These are phyloP conservation scores for Diadophis punctatus DNA, from an alignment of 2,113 vertebrate species.

Conservation along the genomic window DNA sequence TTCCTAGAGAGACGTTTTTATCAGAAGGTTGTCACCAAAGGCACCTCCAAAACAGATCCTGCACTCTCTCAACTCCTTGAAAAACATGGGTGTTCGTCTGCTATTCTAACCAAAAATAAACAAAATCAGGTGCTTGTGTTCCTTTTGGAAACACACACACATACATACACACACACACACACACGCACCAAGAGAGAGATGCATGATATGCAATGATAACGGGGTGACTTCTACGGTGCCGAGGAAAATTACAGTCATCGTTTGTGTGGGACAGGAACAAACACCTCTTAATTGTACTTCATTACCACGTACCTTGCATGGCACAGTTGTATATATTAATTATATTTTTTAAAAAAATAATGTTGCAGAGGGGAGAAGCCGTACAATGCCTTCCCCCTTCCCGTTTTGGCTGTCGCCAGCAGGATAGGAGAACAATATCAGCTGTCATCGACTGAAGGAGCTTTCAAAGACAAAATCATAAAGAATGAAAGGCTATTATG, in stretches of 20 bases:
- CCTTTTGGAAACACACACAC: background rate
- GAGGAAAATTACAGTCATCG: slow-evolving; percentile 79
- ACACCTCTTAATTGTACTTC: slow-evolving; percentile 85
- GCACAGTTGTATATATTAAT: slow-evolving; percentile 84
- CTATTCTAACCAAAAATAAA: slow-evolving; percentile 75
- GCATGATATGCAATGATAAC: slow-evolving; percentile 75
- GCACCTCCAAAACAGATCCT: slow-evolving; percentile 62
- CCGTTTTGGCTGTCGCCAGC: slow-evolving; percentile 72
- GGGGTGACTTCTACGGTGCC: slow-evolving; percentile 79
- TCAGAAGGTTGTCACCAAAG: slow-evolving; percentile 58
- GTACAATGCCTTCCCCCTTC: slow-evolving; percentile 67
- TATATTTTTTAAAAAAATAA: slow-evolving; percentile 73
- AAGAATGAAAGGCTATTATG: slow-evolving; percentile 82
- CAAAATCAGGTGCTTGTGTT: slow-evolving; percentile 63
- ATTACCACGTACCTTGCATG: slow-evolving; percentile 82
- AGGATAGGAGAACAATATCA: slow-evolving; percentile 79
- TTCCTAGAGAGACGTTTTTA: slow-evolving; percentile 31
- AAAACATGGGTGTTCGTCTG: slow-evolving; percentile 68
- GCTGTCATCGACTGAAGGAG: slow-evolving; percentile 78
- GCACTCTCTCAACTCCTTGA: background rate
- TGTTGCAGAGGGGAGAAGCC: slow-evolving; percentile 71
- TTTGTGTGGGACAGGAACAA: slow-evolving; percentile 76
- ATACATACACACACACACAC: background rate
- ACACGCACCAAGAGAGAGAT: slow-evolving; percentile 64
- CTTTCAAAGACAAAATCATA: slow-evolving; percentile 84